Percentiles rank a stretch among this genome's conserved stretches.
Evolutionary conservation across 2,113 vertebrate genomes (phyloP).

Genomic region (Danionella cerebrum): DNA sequence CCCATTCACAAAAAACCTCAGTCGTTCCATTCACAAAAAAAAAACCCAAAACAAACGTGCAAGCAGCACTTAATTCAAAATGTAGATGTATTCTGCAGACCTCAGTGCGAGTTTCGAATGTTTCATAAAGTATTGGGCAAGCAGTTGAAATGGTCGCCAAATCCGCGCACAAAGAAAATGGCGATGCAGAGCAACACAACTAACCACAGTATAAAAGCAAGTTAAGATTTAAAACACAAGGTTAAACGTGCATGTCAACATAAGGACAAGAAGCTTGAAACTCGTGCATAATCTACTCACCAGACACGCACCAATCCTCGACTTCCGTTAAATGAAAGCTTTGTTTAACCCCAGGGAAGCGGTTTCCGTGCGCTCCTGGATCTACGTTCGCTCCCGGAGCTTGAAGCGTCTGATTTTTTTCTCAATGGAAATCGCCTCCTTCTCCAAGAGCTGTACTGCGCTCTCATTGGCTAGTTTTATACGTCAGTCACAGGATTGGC

Average conservation of each 20-base stretch:
- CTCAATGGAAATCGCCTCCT: slow-evolving; percentile 57
- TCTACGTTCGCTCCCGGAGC: slow-evolving; percentile 32
- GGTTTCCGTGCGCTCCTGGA: slow-evolving; percentile 15
- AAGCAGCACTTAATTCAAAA: background rate
- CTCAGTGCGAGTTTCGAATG: background rate
- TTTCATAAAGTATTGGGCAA: background rate
- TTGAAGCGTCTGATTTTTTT: slow-evolving; percentile 49
- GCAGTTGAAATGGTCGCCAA: slow-evolving; percentile 41
- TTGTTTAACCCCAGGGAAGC: slow-evolving; percentile 5
- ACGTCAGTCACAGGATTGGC: slow-evolving; percentile 39
- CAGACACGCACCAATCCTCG: background rate
- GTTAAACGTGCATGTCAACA: background rate
- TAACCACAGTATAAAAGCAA: slow-evolving; percentile 9
- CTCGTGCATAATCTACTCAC: slow-evolving; percentile 23
- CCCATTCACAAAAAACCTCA: background rate
- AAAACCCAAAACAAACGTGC: slow-evolving; percentile 9
- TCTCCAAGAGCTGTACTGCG: slow-evolving; percentile 10
- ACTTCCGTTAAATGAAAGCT: background rate
- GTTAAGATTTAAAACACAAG: background rate
- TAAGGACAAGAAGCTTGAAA: background rate
- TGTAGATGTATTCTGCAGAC: background rate
- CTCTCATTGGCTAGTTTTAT: slow-evolving; percentile 43
- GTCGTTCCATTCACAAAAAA: slow-evolving; percentile 53
- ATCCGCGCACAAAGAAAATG: slow-evolving; percentile 59
- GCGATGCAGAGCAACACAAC: slow-evolving; percentile 51